A percentile compares a stretch with the other conserved stretches of the same genome.
These are phyloP conservation scores for Phania funesta DNA, from an alignment of 2,888 invertebrate species.

Conservation along the genomic window DNA sequence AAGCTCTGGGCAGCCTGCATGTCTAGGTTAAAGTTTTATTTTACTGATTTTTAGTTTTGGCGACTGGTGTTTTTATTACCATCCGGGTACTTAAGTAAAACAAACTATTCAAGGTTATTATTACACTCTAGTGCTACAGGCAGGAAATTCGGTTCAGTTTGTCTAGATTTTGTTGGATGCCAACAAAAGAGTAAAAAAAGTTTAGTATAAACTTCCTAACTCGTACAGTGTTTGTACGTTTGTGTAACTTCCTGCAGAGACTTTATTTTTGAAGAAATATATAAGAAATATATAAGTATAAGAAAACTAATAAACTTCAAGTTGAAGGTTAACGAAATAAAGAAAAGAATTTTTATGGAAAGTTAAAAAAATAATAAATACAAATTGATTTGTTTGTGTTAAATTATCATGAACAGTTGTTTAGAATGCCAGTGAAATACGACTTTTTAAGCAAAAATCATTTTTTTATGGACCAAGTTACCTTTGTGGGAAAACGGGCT, in stretches of 20 bases:
- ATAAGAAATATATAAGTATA: too few species aligned
- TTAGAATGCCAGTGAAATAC: too few species aligned
- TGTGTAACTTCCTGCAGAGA: background rate
- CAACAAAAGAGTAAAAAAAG: background rate
- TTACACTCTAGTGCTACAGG: background rate
- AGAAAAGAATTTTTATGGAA: too few species aligned
- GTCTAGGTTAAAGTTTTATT: background rate
- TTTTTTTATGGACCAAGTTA: too few species aligned
- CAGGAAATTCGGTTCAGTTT: slow-evolving; percentile 3
- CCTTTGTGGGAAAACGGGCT: too few species aligned
- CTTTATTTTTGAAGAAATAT: background rate
- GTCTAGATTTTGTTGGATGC: background rate
- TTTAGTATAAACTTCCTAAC: background rate
- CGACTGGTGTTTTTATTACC: slow-evolving; percentile 1
- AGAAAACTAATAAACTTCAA: background rate
- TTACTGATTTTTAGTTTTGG: background rate
- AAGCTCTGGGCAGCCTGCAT: slow-evolving; percentile 9
- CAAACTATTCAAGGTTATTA: slow-evolving; percentile 1
- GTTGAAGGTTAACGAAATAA: background rate
- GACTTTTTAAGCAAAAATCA: too few species aligned
- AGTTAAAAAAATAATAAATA: too few species aligned
- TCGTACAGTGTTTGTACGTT: background rate
- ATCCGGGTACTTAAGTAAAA: background rate
- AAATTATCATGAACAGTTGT: too few species aligned
- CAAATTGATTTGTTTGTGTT: too few species aligned